These are phyloP conservation scores for Phasia obesa DNA, from an alignment of 2,888 invertebrate species.

Conservation along the genomic window DNA sequence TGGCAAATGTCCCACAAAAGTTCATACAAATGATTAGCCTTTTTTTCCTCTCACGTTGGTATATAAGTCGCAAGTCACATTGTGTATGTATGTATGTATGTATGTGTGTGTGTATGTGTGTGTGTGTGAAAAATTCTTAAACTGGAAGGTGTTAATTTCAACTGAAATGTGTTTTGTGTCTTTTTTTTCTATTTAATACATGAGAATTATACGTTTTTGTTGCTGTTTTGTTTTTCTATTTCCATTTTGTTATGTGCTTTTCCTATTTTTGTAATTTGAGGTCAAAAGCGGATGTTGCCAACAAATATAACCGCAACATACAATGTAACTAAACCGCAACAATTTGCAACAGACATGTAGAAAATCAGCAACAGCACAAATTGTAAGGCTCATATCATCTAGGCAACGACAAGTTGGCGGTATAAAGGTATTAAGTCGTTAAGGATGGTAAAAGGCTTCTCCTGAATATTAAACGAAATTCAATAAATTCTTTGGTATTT, in stretches of 20 bases:
- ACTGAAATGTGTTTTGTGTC: slow-evolving; percentile 33
- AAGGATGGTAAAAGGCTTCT: background rate
- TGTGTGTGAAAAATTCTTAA: slow-evolving; percentile 49
- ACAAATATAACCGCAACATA: slow-evolving; percentile 68
- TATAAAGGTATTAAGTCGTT: slow-evolving; percentile 27
- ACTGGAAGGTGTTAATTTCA: slow-evolving; percentile 69
- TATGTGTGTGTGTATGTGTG: no score
- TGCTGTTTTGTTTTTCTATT: slow-evolving; percentile 9
- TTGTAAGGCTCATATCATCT: slow-evolving; percentile 39
- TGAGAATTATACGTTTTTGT: slow-evolving; percentile 23
- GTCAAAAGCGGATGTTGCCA: slow-evolving; percentile 70
- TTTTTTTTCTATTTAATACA: slow-evolving; percentile 40
- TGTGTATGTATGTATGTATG: no score
- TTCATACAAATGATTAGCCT: slow-evolving; percentile 66
- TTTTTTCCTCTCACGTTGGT: slow-evolving; percentile 14
- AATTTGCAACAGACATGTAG: slow-evolving; percentile 69
- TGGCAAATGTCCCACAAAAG: slow-evolving; percentile 57
- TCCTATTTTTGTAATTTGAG: slow-evolving; percentile 55
- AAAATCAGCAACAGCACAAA: slow-evolving; percentile 63
- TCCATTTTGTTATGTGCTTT: background rate
- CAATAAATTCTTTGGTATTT: background rate
- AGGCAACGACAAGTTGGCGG: background rate
- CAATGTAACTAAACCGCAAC: slow-evolving; percentile 69
- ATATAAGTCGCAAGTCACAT: slow-evolving; percentile 24
- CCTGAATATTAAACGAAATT: background rate